phyloP scores from a whole-genome alignment of 2,888 invertebrate species.

The Bibio marci region DNA sequence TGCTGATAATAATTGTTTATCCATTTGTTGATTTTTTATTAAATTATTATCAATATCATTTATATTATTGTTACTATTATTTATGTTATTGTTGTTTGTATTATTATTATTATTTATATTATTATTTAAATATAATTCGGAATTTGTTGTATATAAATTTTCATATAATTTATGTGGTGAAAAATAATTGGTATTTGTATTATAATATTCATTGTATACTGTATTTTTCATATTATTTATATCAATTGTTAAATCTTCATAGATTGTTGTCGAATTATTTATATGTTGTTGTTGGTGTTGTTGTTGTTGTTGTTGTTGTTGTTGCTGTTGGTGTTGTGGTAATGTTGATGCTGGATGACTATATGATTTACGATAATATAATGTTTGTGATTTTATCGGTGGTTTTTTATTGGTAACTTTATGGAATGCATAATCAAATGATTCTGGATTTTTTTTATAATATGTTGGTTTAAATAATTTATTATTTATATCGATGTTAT shows the following conservation, averaged over 20 bases:
- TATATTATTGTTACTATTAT: too few species aligned
- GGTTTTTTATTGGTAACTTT: conserved; percentile 4
- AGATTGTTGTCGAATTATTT: conserved; percentile 1
- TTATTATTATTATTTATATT: too few species aligned
- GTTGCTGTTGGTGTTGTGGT: too few species aligned
- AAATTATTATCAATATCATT: too few species aligned
- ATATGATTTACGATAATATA: conserved; percentile 10
- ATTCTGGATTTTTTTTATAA: neutral
- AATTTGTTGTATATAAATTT: neutral
- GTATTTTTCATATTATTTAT: neutral
- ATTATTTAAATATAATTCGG: too few species aligned
- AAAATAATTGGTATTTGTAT: conserved; percentile 14
- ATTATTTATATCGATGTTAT: too few species aligned
- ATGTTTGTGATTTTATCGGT: conserved; percentile 4
- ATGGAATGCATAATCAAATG: neutral
- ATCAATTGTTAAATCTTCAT: conserved; percentile 1
- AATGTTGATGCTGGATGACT: conserved; percentile 6
- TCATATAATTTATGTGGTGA: conserved; percentile 17
- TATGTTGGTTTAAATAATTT: conserved; percentile 3
- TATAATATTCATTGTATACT: conserved; percentile 11
- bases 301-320: too few species aligned
- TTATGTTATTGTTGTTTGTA: too few species aligned
- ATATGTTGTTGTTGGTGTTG: neutral
- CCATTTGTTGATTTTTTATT: too few species aligned
- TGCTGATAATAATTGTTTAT: too few species aligned